Evolutionary conservation across 2,888 invertebrate species (phyloP).

Genomic region (Andrena bicolor): DNA sequence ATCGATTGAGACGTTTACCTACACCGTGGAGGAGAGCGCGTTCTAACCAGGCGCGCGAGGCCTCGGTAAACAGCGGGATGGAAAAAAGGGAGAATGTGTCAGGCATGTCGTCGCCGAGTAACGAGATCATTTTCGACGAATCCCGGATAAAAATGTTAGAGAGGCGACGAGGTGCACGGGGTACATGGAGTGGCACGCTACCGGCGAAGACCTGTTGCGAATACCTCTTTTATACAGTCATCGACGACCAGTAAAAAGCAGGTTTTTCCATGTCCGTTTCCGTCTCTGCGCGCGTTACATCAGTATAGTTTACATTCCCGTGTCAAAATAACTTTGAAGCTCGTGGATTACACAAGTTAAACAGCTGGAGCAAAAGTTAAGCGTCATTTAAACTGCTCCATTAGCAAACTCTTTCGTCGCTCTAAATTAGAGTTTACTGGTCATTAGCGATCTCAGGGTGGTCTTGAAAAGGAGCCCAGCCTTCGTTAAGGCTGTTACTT

Average conservation of each 20-base stretch:
- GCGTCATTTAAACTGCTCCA: neutral
- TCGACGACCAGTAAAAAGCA: slow-evolving; percentile 55
- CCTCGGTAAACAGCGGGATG: slow-evolving; percentile 24
- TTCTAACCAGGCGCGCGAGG: slow-evolving; percentile 21
- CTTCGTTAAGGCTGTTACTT: neutral
- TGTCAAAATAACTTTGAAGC: slow-evolving; percentile 36
- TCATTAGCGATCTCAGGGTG: neutral
- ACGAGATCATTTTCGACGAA: slow-evolving; percentile 22
- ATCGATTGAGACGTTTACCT: slow-evolving; percentile 34
- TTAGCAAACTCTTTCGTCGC: neutral
- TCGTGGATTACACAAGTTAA: slow-evolving; percentile 19
- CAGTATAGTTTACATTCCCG: slow-evolving; percentile 24
- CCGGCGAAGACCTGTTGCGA: slow-evolving; percentile 35
- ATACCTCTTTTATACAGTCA: slow-evolving; percentile 51
- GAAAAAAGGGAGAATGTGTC: neutral
- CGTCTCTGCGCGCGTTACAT: slow-evolving; percentile 50
- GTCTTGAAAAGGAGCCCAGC: neutral
- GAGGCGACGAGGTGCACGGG: slow-evolving; percentile 4
- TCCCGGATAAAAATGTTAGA: slow-evolving; percentile 35
- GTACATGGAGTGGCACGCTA: slow-evolving; percentile 14
- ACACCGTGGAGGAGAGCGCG: slow-evolving; percentile 1
- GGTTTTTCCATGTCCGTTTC: slow-evolving; percentile 71
- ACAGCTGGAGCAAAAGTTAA: neutral
- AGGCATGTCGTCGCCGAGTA: neutral
- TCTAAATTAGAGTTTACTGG: neutral